phyloP scores from a whole-genome alignment of 2,888 invertebrate species.

The Metalampra italica region DNA sequence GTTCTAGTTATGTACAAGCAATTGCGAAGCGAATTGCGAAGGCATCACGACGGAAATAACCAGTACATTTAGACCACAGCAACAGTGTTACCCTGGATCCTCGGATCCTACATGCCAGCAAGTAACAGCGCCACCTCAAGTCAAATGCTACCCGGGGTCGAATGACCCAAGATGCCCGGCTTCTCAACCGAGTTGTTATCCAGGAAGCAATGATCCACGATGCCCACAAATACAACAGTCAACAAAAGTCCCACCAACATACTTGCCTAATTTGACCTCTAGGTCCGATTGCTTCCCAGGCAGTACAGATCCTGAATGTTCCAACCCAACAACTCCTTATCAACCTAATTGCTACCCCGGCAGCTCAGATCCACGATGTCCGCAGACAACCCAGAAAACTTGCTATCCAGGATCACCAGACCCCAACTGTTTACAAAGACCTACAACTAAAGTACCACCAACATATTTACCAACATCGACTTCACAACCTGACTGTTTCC shows the following conservation, averaged over 20 bases:
- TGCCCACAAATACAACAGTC: conserved; percentile 33
- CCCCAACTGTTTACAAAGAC: conserved; percentile 26
- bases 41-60: conserved; percentile 48
- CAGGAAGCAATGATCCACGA: conserved; percentile 38
- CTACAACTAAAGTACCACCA: conserved; percentile 22
- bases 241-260: conserved; percentile 24
- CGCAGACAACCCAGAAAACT: conserved; percentile 25
- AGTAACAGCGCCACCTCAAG: conserved; percentile 31
- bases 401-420: conserved; percentile 34
- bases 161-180: conserved; percentile 36
- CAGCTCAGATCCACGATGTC: conserved; percentile 26
- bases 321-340: conserved; percentile 23
- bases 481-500: conserved; percentile 28
- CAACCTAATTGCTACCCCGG: conserved; percentile 32
- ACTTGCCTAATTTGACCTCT: conserved; percentile 31
- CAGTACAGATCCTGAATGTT: conserved; percentile 32
- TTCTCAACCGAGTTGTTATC: conserved; percentile 30
- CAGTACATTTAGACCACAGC: conserved; percentile 44
- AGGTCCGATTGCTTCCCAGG: conserved; percentile 24
- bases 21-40: conserved; percentile 58
- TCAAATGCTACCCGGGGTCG: conserved; percentile 31
- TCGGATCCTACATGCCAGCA: conserved; percentile 29
- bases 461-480: conserved; percentile 27
- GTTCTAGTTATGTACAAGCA: conserved; percentile 59
- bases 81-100: conserved; percentile 41